Conservation (phyloP, 64 coral and sea anemone genomes). For the Hydrozoanthus tunicans region DNA sequence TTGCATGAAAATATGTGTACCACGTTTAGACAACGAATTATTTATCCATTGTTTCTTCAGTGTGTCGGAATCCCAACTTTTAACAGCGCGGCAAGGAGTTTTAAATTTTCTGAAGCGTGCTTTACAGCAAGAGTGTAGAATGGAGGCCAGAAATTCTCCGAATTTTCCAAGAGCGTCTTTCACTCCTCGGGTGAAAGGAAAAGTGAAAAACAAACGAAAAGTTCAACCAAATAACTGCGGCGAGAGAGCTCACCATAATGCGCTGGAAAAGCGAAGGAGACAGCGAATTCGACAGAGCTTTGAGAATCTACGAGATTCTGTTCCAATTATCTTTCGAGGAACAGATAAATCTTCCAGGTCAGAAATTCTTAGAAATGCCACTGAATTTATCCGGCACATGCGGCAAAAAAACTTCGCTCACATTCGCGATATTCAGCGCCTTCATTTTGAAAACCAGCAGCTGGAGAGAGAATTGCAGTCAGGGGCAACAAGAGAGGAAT, state of each 20-base stretch:
- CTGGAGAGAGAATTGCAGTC: slow-evolving; percentile 27
- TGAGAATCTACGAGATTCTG: slow-evolving; percentile 23
- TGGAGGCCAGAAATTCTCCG: not conserved
- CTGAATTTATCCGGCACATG: slow-evolving; percentile 28
- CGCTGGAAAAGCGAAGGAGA: slow-evolving; percentile 34
- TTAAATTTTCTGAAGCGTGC: not conserved
- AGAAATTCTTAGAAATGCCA: slow-evolving; percentile 35
- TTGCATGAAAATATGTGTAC: too few species aligned
- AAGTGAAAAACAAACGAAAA: slow-evolving; percentile 23
- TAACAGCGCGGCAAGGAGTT: not conserved
- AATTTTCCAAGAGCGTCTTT: not conserved
- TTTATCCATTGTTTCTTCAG: too few species aligned
- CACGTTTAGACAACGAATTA: too few species aligned
- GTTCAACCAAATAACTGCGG: not conserved
- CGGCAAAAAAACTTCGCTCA: slow-evolving; percentile 5
- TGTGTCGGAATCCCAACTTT: not conserved
- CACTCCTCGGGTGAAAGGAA: not conserved
- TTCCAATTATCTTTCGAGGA: slow-evolving; percentile 7
- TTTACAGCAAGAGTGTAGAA: not conserved
- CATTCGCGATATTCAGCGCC: slow-evolving; percentile 33
- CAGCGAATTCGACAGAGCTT: slow-evolving; percentile 48
- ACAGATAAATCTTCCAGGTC: slow-evolving; percentile 39
- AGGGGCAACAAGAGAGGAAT: not conserved
- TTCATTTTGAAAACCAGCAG: slow-evolving; percentile 32
- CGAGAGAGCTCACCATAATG: slow-evolving; percentile 39